Percentiles rank a stretch among this genome's conserved stretches.
phyloP scores from a whole-genome alignment of 2,888 invertebrate species.

The Odontothrips loti region DNA sequence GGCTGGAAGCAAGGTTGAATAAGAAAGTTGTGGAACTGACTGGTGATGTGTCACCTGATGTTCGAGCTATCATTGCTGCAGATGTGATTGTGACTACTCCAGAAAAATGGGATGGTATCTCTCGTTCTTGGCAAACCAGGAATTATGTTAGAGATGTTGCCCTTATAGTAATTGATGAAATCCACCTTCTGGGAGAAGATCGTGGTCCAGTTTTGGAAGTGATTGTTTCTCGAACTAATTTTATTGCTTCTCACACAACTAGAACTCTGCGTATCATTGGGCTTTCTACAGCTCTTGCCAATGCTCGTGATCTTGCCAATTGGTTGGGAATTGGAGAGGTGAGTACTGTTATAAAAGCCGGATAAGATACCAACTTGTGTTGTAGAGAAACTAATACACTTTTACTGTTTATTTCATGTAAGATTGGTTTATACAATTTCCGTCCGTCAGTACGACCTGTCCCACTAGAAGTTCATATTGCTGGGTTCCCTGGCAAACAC shows the following conservation, averaged over 20 bases:
- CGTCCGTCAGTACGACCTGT: conserved; percentile 96
- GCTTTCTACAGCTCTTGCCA: conserved; percentile 94
- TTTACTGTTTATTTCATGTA: conserved; percentile 33
- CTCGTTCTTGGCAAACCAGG: conserved; percentile 95
- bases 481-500: conserved; percentile 94
- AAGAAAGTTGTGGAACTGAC: conserved; percentile 93
- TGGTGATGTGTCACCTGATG: conserved; percentile 78
- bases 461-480: conserved; percentile 86
- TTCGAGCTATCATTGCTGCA: conserved; percentile 73
- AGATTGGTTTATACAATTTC: conserved; percentile 94
- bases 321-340: conserved; percentile 81
- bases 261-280: conserved; percentile 84
- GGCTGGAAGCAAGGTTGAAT: conserved; percentile 66
- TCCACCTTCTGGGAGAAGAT: conserved; percentile 90
- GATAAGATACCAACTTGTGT: not conserved
- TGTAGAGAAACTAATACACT: not conserved
- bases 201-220: conserved; percentile 90
- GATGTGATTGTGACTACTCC: conserved; percentile 98
- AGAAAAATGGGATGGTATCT: conserved; percentile 99
- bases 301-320: conserved; percentile 92
- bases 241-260: conserved; percentile 85
- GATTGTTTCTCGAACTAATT: conserved; percentile 95
- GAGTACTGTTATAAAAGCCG: conserved; percentile 34
- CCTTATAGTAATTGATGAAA: conserved; percentile 95
- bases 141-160: conserved; percentile 89